A percentile compares a stretch with the other conserved stretches of the same genome.
phyloP scores from a whole-genome alignment of 2,888 invertebrate genomes.

The Lucinisca nassula region DNA sequence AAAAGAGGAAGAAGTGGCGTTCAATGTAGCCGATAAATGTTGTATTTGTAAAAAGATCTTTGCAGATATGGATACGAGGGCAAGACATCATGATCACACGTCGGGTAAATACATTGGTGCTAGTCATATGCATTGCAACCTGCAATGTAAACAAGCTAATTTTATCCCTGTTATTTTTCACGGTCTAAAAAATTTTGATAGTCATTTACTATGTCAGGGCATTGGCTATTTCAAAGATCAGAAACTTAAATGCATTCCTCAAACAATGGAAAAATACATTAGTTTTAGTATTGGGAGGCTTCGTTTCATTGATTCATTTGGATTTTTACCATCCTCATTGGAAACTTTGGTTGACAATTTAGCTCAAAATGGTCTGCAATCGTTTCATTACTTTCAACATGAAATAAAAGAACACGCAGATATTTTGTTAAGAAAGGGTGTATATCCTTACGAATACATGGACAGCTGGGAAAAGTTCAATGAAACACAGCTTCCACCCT shows the following conservation, averaged over 20 bases:
- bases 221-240: slow-evolving; percentile 38
- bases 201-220: slow-evolving; percentile 48
- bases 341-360: too few species aligned
- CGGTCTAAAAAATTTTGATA: slow-evolving; percentile 55
- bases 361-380: too few species aligned
- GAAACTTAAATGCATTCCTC: slow-evolving; percentile 38
- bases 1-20: slow-evolving; percentile 35
- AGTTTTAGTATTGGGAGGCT: neutral
- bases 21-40: slow-evolving; percentile 43
- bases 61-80: slow-evolving; percentile 34
- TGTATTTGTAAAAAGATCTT: slow-evolving; percentile 51
- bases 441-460: too few species aligned
- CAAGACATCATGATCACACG: slow-evolving; percentile 63
- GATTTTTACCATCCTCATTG: too few species aligned
- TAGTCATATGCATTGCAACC: too few species aligned
- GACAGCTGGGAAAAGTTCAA: too few species aligned
- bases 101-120: too few species aligned
- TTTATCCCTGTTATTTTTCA: slow-evolving; percentile 60
- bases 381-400: too few species aligned
- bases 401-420: slow-evolving; percentile 40
- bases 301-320: too few species aligned
- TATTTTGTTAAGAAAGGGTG: too few species aligned
- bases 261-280: slow-evolving; percentile 52
- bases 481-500: too few species aligned
- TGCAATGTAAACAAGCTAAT: too few species aligned